Base-by-base conservation (phyloP, 2,888 invertebrate genomes). In the Macrophya annulata region DNA sequence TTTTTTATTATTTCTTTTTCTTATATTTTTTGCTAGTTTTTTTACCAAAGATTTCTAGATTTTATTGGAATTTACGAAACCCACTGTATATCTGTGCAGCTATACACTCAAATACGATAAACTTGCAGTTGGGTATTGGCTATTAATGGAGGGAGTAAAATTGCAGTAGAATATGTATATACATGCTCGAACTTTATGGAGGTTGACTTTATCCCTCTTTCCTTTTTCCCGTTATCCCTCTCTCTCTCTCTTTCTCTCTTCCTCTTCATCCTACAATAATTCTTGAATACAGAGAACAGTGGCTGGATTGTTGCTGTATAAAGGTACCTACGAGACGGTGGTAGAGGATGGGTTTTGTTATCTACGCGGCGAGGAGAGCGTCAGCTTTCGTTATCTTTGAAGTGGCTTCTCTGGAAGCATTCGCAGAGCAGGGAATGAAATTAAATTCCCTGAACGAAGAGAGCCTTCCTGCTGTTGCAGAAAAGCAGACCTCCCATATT, bases 311-410 rank as follows among this genome's bases (percentile, higher is more conserved):
- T 55, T 37, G n/a, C 8, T 21, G 55, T 77, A 31, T 21, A 21
- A 25, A 12, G 62, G 21, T 10, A 31, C n/a, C n/a, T n/a, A n/a
- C 40, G 10, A 12, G 81, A 31, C 17, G 79, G 12, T 21, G 82
- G 71, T n/a, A 9, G 9, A n/a, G 45, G 55, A 37, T 25, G 85
- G 85, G 88, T 89, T 89, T 88, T 87, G 89, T 91, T 91, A 91
- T 91, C 91, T 90, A 86, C 88, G 62, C 43, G 62, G 59, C 43
- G 81, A 43, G 10, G 40, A 88, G 88, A 88, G 89, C 89, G 89
- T 90, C 89, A 87, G 88, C 88, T 90, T 89, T 89, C 90, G 91
- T 90, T 91, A 91, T 91, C 91, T 88, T 83, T 86, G 86, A 88
- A 88, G 90, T 88, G 87, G 87, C 88, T 86, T 85, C 82, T 86